phyloP scores from a whole-genome alignment of 2,888 invertebrate genomes.

The Cantharis rustica region DNA sequence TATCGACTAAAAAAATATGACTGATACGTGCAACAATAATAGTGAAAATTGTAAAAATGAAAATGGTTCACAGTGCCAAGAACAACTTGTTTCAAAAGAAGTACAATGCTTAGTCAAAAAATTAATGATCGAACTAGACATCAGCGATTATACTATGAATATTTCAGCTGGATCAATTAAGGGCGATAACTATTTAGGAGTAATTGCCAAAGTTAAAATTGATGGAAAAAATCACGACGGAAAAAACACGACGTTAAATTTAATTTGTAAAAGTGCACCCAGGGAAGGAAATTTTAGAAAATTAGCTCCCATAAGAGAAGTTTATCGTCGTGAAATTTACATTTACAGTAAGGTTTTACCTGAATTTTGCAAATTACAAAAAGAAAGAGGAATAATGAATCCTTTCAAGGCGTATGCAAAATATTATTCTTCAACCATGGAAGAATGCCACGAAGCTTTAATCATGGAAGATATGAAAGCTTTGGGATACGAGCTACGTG shows the following conservation, averaged over 20 bases:
- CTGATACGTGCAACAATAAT: background rate
- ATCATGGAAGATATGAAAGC: slow-evolving; percentile 41
- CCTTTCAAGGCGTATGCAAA: slow-evolving; percentile 30
- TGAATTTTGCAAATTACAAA: slow-evolving; percentile 21
- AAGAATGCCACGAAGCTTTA: slow-evolving; percentile 36
- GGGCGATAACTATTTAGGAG: slow-evolving; percentile 44
- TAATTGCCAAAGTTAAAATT: slow-evolving; percentile 33
- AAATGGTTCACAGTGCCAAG: background rate
- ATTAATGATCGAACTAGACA: slow-evolving; percentile 21
- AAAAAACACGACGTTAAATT: slow-evolving; percentile 22
- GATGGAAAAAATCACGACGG: slow-evolving; percentile 23
- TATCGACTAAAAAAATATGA: background rate
- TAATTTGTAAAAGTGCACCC: slow-evolving; percentile 44
- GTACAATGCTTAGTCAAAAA: slow-evolving; percentile 4
- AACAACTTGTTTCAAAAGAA: slow-evolving; percentile 3
- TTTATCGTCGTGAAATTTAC: slow-evolving; percentile 42
- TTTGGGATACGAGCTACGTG: slow-evolving; percentile 38
- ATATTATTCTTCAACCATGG: slow-evolving; percentile 23
- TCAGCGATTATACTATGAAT: slow-evolving; percentile 20
- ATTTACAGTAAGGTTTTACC: slow-evolving; percentile 24
- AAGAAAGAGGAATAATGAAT: slow-evolving; percentile 10
- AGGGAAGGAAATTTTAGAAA: slow-evolving; percentile 34
- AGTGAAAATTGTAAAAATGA: background rate
- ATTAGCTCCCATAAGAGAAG: slow-evolving; percentile 32
- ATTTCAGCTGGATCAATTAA: slow-evolving; percentile 35